Evolutionary conservation across 1,140 invertebrate genomes (phyloP), one percentile per base, ranked within the genome.

Genomic region (Armadillidium nasatum): DNA sequence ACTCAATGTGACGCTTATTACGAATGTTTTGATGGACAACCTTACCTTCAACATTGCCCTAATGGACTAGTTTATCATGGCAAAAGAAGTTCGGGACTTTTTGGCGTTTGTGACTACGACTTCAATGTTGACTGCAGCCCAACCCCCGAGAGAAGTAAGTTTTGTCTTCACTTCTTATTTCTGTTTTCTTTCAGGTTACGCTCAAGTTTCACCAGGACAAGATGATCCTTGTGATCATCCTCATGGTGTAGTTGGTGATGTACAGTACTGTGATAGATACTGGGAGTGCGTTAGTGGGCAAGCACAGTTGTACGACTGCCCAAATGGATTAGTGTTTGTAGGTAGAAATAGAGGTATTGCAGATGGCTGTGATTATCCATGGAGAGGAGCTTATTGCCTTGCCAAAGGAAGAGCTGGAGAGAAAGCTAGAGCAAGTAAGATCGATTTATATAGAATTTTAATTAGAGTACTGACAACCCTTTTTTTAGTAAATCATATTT

Each of bases 311-410:
- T 94, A 93, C 83, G 92, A 94, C 85, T 96, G 94, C 84, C 94
- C 94, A 45, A 96, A 95, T 82, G 94, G 94, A 9, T 85, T 95
- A 44, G 93, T 94, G 4, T 96, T 93, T 85, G 92, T 93, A 44
- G 93, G 93, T 0, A 93, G 93, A 83, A 90, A 94, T 82, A 86
- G 92, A 43, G 93, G 93, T 3, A 92, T 94, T 0, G 92, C 92
- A 0, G 92, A 94, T 83, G 92, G 92, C 6, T 94, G 93, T 82
- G 93, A 94, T 85, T 94, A 94, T 83, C 93, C 93, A 0, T 94
- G 93, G 92, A 87, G 92, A 80, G 91, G 92, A 4, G 92, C 93
- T 83, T 94, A 94, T 74, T 94, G 93, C 85, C 91, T 93, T 79
- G 88, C 87, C 73, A 92, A 91, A 84, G 88, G 90, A 81, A 88